phyloP scores from a whole-genome alignment of 2,113 vertebrate genomes.

The Toxostoma redivivum region DNA sequence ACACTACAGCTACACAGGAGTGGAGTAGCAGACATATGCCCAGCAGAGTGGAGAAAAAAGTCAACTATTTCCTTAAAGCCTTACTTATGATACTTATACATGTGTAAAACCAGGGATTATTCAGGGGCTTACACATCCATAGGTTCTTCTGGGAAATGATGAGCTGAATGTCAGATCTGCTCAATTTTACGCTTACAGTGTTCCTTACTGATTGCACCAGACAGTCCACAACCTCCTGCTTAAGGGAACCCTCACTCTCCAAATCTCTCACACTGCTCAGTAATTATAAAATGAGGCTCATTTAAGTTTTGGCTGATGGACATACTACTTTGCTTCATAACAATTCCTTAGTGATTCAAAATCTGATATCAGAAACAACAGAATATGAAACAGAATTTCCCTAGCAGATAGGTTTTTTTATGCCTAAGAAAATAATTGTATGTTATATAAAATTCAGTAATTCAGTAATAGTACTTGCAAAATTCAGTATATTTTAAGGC shows the following conservation, averaged over 20 bases:
- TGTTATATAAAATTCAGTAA: background rate
- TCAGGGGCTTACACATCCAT: rapidly evolving
- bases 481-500: background rate
- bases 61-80: background rate
- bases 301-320: background rate
- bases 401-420: background rate
- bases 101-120: background rate
- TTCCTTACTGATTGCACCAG: background rate
- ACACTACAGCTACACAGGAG: rapidly evolving
- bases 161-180: background rate
- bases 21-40: background rate
- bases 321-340: background rate
- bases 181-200: background rate
- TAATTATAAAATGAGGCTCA: background rate
- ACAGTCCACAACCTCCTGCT: background rate
- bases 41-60: background rate
- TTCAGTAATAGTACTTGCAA: background rate
- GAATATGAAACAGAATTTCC: background rate
- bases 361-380: background rate
- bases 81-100: background rate
- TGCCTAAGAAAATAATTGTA: background rate
- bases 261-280: background rate
- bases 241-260: background rate
- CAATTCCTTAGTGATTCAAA: background rate
- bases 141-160: background rate